Percentiles rank a stretch among this genome's conserved stretches.
phyloP scores from a whole-genome alignment of 2,113 vertebrate species.

The Cepphus grylle region DNA sequence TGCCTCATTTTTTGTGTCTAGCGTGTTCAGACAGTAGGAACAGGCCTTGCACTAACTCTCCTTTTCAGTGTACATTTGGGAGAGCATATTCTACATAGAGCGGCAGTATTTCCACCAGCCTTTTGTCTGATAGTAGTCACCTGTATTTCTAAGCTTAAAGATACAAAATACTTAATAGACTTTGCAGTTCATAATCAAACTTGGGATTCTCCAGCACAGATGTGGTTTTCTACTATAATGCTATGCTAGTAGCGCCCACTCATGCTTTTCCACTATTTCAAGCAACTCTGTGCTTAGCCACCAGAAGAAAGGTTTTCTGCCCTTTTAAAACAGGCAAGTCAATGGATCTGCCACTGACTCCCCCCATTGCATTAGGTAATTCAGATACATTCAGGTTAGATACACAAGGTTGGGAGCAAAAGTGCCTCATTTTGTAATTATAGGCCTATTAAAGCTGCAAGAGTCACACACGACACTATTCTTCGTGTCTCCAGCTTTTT shows the following conservation, averaged over 20 bases:
- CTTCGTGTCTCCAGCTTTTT: neutral
- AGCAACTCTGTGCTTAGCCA: neutral
- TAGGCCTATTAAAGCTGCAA: neutral
- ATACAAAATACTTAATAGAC: neutral
- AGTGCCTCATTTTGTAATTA: neutral
- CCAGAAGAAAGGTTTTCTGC: neutral
- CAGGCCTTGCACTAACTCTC: neutral
- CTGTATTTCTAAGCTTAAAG: neutral
- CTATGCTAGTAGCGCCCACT: neutral
- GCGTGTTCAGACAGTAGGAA: neutral
- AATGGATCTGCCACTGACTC: neutral
- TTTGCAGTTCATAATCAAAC: neutral
- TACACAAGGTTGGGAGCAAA: neutral
- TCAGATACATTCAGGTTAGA: neutral
- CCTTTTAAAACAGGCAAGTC: neutral
- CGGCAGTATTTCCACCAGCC: neutral
- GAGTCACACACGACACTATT: neutral
- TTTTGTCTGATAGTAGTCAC: neutral
- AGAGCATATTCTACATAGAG: neutral
- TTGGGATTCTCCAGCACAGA: neutral
- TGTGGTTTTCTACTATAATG: fast-evolving
- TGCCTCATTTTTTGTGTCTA: neutral
- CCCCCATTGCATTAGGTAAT: neutral
- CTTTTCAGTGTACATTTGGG: neutral
- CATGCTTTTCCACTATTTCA: neutral